These are phyloP conservation scores for Procambarus clarkii DNA, from an alignment of 1,140 invertebrate species.

Conservation along the genomic window DNA sequence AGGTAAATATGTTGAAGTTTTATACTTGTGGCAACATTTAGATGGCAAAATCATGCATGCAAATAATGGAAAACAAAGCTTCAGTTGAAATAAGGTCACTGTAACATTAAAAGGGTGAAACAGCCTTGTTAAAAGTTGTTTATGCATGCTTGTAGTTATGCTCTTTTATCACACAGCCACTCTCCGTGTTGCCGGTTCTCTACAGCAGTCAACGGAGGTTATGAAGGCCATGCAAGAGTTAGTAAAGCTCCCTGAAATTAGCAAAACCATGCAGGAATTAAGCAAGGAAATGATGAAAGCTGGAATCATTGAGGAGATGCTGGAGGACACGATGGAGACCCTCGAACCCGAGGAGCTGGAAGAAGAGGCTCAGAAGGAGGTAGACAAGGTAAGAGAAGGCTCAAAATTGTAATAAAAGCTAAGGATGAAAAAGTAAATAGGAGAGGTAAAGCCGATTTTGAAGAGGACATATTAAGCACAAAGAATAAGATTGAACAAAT, in stretches of 20 bases:
- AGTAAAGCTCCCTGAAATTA: slow-evolving; percentile 93
- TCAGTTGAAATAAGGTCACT: too few species aligned
- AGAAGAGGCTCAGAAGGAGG: slow-evolving; percentile 75
- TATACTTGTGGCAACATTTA: not conserved
- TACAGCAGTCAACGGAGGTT: slow-evolving; percentile 95
- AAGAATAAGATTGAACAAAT: too few species aligned
- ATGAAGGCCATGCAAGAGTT: slow-evolving; percentile 98
- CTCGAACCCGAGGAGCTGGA: slow-evolving; percentile 80
- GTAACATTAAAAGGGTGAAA: too few species aligned
- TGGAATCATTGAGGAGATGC: slow-evolving; percentile 99
- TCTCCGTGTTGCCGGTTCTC: slow-evolving; percentile 90
- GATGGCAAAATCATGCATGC: too few species aligned
- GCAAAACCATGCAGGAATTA: slow-evolving; percentile 96
- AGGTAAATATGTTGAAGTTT: slow-evolving; percentile 78
- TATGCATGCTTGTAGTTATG: not conserved
- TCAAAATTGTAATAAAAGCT: too few species aligned
- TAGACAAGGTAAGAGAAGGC: slow-evolving; percentile 70
- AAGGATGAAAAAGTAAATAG: too few species aligned
- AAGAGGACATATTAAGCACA: too few species aligned
- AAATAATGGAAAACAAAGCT: too few species aligned
- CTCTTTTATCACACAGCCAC: slow-evolving; percentile 80
- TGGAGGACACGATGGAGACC: slow-evolving; percentile 97
- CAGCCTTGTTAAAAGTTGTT: too few species aligned
- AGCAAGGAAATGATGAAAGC: slow-evolving; percentile 83
- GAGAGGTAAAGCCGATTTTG: too few species aligned